Evolutionary conservation across 2,797 vertebrate genomes (phyloP), one percentile per base, ranked within the genome.

Genomic region (Fratercula arctica): DNA sequence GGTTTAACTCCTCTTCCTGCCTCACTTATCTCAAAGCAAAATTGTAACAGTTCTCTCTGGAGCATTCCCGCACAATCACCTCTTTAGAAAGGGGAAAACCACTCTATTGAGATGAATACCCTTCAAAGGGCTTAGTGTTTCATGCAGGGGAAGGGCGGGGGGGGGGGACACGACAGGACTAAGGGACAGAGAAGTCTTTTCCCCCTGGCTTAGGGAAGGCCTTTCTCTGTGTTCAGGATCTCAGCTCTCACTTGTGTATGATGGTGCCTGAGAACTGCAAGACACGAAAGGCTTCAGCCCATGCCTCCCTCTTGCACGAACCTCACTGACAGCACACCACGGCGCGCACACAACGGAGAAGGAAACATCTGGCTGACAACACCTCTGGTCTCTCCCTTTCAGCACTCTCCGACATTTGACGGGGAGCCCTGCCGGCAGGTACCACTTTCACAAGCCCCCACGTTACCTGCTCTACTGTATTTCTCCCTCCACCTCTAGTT

Each of bases 1-100:
- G 92, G 94, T 96, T 97, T 94, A 97, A 97, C 93, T 95, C 90
- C 72, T 93, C 93, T 97, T 95, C 96, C 95, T 94, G 94, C 89
- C 92, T 95, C 86, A 84, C 94, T 97, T 95, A 94, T 96, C 92
- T 96, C 87, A 92, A 97, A 95, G 95, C 87, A 95, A 94, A 96
- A 97, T 85, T 96, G 86, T 92, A 95, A 85, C 78, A 88, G 76
- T n/a, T 94, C 77, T 84, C 96, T 95, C 96, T 90, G 83, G 90
- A 97, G 93, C 89, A 89, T 95, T 96, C 83, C 87, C 33, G 15
- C 78, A 95, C 75, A 90, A 95, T 93, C 95, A 94, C 87, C 96
- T 88, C 95, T 93, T 96, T 93, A 95, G 84, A 90, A 96, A 91
- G 16, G 69, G 73, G 68, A 95, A 91, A 92, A 79, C 85, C 86